Evolutionary conservation across 2,888 invertebrate genomes (phyloP).

Genomic region (Platynereis dumerilii): DNA sequence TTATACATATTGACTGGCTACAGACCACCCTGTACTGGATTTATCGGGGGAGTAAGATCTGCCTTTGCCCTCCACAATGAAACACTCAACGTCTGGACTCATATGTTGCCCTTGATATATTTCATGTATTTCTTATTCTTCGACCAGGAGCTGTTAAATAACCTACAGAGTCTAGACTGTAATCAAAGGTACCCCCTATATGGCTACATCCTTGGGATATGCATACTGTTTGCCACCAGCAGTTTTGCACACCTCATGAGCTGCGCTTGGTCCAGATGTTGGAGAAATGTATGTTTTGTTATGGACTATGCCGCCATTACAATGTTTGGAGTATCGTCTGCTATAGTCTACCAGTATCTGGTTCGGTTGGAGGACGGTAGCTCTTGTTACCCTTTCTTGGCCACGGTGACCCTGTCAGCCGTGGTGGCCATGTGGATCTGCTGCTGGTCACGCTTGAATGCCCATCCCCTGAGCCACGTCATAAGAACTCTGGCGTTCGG

Average conservation of each 20-base stretch:
- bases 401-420: slow-evolving; percentile 45
- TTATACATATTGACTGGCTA: slow-evolving; percentile 21
- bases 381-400: slow-evolving; percentile 49
- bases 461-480: slow-evolving; percentile 45
- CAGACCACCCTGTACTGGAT: slow-evolving; percentile 12
- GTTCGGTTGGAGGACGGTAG: slow-evolving; percentile 53
- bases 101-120: slow-evolving; percentile 64
- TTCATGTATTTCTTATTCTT: slow-evolving; percentile 45
- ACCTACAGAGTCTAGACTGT: slow-evolving; percentile 5
- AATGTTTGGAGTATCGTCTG: slow-evolving; percentile 61
- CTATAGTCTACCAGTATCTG: slow-evolving; percentile 61
- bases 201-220: slow-evolving; percentile 20
- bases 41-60: slow-evolving; percentile 3
- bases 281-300: slow-evolving; percentile 56
- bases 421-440: slow-evolving; percentile 56
- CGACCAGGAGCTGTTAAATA: slow-evolving; percentile 11
- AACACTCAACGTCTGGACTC: slow-evolving; percentile 66
- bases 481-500: slow-evolving; percentile 60
- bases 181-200: slow-evolving; percentile 19
- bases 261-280: slow-evolving; percentile 10
- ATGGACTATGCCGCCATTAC: slow-evolving; percentile 65
- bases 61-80: slow-evolving; percentile 54
- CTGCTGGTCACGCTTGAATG: slow-evolving; percentile 61
- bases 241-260: slow-evolving; percentile 23
- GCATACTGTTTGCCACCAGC: slow-evolving; percentile 16